Conservation (phyloP, 2,797 vertebrate species). For the Tenualosa ilisha region DNA sequence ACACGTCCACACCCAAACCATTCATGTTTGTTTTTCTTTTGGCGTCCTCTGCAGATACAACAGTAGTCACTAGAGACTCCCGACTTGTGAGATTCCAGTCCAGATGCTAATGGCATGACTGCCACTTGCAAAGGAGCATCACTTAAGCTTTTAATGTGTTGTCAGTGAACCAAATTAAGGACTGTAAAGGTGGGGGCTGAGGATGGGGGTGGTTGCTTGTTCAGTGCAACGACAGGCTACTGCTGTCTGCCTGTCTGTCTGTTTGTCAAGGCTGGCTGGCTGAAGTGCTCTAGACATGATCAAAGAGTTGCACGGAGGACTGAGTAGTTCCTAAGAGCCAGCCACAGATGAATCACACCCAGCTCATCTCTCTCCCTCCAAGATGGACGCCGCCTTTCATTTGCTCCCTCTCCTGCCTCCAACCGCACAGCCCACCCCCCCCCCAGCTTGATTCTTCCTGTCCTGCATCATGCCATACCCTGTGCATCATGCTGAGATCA, state of each 20-base stretch:
- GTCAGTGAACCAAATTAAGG: background rate
- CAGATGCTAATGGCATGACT: background rate
- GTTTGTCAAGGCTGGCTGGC: background rate
- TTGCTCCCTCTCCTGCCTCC: background rate
- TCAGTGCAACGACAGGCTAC: background rate
- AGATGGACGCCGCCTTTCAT: background rate
- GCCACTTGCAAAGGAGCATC: background rate
- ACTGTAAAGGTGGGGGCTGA: background rate
- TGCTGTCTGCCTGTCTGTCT: background rate
- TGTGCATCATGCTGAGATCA: background rate
- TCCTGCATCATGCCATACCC: background rate
- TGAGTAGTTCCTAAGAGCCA: background rate
- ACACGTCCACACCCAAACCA: background rate
- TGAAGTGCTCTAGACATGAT: background rate
- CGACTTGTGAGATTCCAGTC: background rate
- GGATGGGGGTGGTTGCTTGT: background rate
- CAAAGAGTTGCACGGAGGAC: background rate
- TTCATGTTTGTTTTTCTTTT: background rate
- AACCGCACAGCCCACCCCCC: background rate
- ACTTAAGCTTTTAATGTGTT: background rate
- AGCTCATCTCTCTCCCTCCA: background rate
- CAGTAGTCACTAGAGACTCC: background rate
- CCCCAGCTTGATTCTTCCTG: background rate
- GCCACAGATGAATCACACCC: background rate
- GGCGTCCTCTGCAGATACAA: background rate